These are phyloP conservation scores for Taurulus bubalis DNA, from an alignment of 2,113 vertebrate species.

Conservation along the genomic window DNA sequence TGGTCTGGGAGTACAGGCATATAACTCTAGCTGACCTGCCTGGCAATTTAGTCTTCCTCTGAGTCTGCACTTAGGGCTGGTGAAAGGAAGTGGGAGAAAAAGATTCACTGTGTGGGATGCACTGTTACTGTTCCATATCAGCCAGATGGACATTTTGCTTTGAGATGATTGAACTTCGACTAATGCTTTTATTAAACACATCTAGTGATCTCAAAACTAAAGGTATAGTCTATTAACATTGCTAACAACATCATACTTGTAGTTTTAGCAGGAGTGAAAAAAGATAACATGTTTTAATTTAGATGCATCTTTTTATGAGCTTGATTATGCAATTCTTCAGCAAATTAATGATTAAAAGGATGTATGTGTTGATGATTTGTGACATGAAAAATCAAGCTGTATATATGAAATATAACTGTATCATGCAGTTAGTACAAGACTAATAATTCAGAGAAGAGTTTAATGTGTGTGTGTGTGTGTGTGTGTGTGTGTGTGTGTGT, in stretches of 20 bases:
- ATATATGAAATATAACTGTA: background rate
- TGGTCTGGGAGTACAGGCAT: background rate
- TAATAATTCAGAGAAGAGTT: background rate
- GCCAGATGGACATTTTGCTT: background rate
- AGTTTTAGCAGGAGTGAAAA: background rate
- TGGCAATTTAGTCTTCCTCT: background rate
- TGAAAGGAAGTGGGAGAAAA: background rate
- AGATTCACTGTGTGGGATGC: background rate
- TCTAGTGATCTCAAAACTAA: background rate
- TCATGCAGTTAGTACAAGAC: background rate
- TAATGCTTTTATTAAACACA: constrained; percentile 1
- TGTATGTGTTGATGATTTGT: background rate
- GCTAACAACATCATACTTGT: background rate
- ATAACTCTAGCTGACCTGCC: constrained; percentile 12
- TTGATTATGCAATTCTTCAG: background rate
- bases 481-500: constrained; percentile 5
- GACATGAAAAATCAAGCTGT: background rate
- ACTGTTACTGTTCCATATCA: background rate
- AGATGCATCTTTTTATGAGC: background rate
- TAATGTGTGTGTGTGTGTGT: background rate
- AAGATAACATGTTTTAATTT: background rate
- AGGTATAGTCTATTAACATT: background rate
- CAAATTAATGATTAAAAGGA: background rate
- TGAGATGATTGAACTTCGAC: background rate
- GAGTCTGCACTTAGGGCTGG: background rate